phyloP scores from a whole-genome alignment of 2,113 vertebrate species.

The Cryptotis parvus region DNA sequence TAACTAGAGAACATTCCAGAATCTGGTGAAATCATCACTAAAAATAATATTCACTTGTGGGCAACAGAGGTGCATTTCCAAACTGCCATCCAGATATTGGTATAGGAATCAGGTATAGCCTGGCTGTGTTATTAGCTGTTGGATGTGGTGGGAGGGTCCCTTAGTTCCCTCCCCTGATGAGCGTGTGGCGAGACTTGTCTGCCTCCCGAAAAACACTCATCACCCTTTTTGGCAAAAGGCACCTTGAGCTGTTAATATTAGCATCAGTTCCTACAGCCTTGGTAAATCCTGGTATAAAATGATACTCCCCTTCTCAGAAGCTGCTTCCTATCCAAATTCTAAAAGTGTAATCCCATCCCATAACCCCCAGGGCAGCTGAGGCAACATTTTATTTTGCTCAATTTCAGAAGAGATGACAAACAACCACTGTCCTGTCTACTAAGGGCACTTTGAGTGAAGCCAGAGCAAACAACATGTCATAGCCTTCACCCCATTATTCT shows the following conservation, averaged over 20 bases:
- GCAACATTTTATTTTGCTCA: background rate
- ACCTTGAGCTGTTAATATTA: conserved; percentile 21
- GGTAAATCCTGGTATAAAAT: background rate
- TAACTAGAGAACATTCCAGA: background rate
- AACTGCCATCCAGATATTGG: background rate
- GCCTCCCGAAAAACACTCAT: background rate
- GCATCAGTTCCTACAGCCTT: conserved; percentile 21
- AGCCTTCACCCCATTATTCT: background rate
- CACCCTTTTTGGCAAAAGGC: background rate
- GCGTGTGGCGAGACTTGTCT: background rate
- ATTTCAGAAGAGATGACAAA: background rate
- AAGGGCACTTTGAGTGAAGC: background rate
- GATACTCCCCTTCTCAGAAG: conserved; percentile 49
- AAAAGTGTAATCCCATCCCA: background rate
- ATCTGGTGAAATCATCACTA: too few species aligned
- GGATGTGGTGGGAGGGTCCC: too few species aligned
- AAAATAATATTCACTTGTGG: background rate
- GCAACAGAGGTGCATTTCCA: background rate
- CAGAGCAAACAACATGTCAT: background rate
- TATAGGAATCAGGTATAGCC: background rate
- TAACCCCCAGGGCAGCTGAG: background rate
- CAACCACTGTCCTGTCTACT: background rate
- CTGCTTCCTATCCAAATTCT: background rate
- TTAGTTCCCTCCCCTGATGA: background rate
- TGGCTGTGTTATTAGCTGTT: background rate